These are phyloP conservation scores for Achroia grisella DNA, from an alignment of 1,140 invertebrate species.

Conservation along the genomic window DNA sequence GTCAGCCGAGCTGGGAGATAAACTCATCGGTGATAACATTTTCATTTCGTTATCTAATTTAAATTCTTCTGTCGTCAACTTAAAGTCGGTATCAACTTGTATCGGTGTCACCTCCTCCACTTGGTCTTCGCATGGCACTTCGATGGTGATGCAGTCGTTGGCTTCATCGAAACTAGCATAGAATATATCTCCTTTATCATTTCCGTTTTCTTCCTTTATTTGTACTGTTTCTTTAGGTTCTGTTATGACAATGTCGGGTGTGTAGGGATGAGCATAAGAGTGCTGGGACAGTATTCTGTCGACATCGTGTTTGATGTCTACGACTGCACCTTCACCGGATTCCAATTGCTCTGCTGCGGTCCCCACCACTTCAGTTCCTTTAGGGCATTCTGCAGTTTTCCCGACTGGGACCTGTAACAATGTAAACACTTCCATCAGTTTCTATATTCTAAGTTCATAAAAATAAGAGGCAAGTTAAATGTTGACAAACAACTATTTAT, in stretches of 20 bases:
- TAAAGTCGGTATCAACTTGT: slow-evolving; percentile 51
- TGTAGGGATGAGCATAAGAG: slow-evolving; percentile 72
- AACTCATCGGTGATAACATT: slow-evolving; percentile 60
- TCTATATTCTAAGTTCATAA: too few relatives aligned
- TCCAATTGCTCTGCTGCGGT: slow-evolving; percentile 85
- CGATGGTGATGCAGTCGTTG: slow-evolving; percentile 82
- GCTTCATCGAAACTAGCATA: slow-evolving; percentile 82
- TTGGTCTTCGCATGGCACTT: slow-evolving; percentile 78
- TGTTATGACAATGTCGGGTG: slow-evolving; percentile 32
- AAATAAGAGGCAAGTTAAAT: too few relatives aligned
- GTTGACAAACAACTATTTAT: too few relatives aligned
- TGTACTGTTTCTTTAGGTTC: slow-evolving; percentile 32
- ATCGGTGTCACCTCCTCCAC: slow-evolving; percentile 67
- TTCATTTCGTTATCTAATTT: slow-evolving; percentile 64
- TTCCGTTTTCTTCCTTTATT: slow-evolving; percentile 51
- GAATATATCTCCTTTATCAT: slow-evolving; percentile 75
- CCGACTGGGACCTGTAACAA: slow-evolving; percentile 44
- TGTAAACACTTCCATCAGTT: too few relatives aligned
- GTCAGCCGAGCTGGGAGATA: slow-evolving; percentile 59
- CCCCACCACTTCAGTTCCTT: slow-evolving; percentile 82
- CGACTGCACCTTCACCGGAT: slow-evolving; percentile 77
- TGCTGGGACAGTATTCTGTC: slow-evolving; percentile 69
- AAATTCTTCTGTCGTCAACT: slow-evolving; percentile 39
- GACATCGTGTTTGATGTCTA: slow-evolving; percentile 63
- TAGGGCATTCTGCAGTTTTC: slow-evolving; percentile 47